These are phyloP conservation scores for Balearica regulorum DNA, from an alignment of 2,797 vertebrate species.

Conservation along the genomic window DNA sequence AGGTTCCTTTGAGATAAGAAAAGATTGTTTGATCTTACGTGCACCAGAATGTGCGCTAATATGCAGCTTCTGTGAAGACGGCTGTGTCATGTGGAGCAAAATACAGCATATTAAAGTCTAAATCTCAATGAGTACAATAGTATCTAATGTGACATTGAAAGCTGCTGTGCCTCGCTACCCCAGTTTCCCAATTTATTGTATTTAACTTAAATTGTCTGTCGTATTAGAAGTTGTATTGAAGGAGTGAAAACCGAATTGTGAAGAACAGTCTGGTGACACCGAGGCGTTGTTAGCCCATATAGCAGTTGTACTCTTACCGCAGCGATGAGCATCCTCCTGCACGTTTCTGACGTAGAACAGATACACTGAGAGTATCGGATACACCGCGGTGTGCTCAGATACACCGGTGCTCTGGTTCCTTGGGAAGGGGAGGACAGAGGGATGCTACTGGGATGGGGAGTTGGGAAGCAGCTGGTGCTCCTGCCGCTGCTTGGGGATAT, in stretches of 20 bases:
- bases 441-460: not conserved
- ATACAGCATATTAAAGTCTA: slow-evolving; percentile 61
- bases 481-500: not conserved
- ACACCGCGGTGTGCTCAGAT: accelerated
- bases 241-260: slow-evolving; percentile 39
- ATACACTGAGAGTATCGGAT: not conserved
- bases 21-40: slow-evolving; percentile 37
- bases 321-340: slow-evolving; percentile 27
- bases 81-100: slow-evolving; percentile 19
- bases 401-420: not conserved
- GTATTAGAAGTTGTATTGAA: slow-evolving; percentile 54
- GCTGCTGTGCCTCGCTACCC: slow-evolving; percentile 50
- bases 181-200: slow-evolving; percentile 47
- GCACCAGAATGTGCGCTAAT: not conserved
- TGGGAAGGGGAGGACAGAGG: not conserved
- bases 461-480: not conserved
- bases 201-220: slow-evolving; percentile 61
- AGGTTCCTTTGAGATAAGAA: slow-evolving; percentile 48
- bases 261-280: slow-evolving; percentile 45
- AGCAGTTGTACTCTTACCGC: slow-evolving; percentile 47
- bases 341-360: slow-evolving; percentile 27
- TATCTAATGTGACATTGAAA: slow-evolving; percentile 59
- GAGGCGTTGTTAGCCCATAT: not conserved
- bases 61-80: slow-evolving; percentile 26
- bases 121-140: slow-evolving; percentile 41